Evolutionary conservation across 2,888 invertebrate species (phyloP), one percentile per base, ranked within the genome.

Genomic region (Gymnosoma rotundatum): DNA sequence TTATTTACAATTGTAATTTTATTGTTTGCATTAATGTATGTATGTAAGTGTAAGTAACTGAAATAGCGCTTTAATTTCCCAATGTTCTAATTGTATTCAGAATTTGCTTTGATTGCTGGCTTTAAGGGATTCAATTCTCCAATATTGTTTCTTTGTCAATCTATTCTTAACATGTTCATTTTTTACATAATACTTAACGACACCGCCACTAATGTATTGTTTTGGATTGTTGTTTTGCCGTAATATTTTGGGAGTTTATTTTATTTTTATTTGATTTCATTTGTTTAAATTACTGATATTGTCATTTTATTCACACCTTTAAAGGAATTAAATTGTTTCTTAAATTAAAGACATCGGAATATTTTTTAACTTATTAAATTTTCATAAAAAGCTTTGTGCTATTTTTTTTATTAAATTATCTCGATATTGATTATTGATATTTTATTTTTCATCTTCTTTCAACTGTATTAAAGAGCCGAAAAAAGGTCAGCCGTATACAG

Each of bases 11-110:
- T 58, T 74, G 73, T 32, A 66, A 72, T 70, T 76, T 66, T 75
- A 73, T 75, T 75, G 25, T 42, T 18, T 56, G 61, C 20, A 32
- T 7, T n/a, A 25, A 14, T 21, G 5, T 54, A 8, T 16, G 36
- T 54, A 25, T 50, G n/a, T 64, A 14, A 45, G 38, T 32, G 21
- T 18, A 14, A 66, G 61, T 56, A 48, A 54, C 69, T 82, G 56
- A 45, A 58, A 61, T 48, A 14, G 38, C 48, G 63, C 38, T 70
- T 58, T 60, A 74, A 69, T 69, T 78, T 69, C 84, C 81, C 78
- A 86, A 84, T 86, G 84, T 84, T 83, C 83, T 81, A 83, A 81
- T 83, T 84, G 86, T 42, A 86, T 86, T 86, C 85, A 86, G 86
- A 86, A 78, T 86, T 83, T 52, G 78, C 50, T 38, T 74, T 80